These are phyloP conservation scores for Malaclemys terrapin DNA, from an alignment of 2,113 vertebrate genomes.

Conservation along the genomic window DNA sequence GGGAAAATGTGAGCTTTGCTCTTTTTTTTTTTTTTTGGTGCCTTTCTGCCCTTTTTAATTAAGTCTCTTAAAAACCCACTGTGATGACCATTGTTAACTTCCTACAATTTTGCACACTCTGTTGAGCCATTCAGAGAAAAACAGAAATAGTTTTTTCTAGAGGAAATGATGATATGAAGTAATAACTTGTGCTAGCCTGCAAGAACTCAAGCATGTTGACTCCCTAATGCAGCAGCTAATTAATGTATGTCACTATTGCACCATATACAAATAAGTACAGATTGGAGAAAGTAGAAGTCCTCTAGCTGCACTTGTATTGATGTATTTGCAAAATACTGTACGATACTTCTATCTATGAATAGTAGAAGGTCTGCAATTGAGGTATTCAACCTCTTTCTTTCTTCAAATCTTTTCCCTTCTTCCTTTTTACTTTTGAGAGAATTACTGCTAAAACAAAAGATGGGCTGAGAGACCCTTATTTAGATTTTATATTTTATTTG, in stretches of 20 bases:
- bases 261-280: not conserved
- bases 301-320: not conserved
- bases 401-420: not conserved
- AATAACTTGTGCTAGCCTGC: conserved; percentile 29
- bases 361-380: not conserved
- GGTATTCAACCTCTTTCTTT: not conserved
- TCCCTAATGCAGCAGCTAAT: conserved; percentile 3
- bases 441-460: not conserved
- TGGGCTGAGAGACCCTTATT: not conserved
- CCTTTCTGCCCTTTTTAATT: conserved; percentile 13
- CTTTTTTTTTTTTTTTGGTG: not conserved
- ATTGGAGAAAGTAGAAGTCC: not conserved
- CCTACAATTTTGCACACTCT: not conserved
- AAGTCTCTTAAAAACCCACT: not conserved
- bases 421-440: not conserved
- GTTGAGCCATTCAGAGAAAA: conserved; percentile 10
- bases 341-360: rapidly evolving
- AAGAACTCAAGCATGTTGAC: not conserved
- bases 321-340: not conserved
- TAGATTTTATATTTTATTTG: not conserved
- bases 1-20: not conserved
- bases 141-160: not conserved
- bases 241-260: not conserved
- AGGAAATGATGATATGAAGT: conserved; percentile 12
- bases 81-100: not conserved